Base-by-base conservation (phyloP, 2,797 vertebrate genomes). In the Nannoperca australis region DNA sequence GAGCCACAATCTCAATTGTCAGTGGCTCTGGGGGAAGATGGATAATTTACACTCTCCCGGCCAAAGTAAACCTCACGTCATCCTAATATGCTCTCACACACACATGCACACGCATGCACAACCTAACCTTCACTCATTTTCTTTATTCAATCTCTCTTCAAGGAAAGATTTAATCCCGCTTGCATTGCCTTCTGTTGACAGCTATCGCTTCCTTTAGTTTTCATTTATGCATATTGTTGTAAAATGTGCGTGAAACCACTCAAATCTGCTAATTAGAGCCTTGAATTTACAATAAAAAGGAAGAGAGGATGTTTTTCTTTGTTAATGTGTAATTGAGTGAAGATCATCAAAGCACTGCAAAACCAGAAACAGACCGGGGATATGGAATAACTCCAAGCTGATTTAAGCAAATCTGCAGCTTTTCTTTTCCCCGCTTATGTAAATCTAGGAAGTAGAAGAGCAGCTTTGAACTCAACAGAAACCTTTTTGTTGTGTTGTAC, bases 1-100 rank as follows among this genome's bases (percentile, higher is more conserved):
- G 76, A 73, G 75, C 81, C 76, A 70, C 89, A 78, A 76, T 73
- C 64, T 40, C 79, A 74, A 86, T 85, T 71, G 91, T 92, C 87
- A 85, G 81, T 71, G 87, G 75, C 83, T 70, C 45, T 8, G 42
- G 44, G 70, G 55, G 71, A 79, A 83, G 67, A 55, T 60, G 3
- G 27, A 81, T 77, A 82, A 86, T 86, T 88, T 66, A 56, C 73
- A 79, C 80, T 68, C 36, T 62, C 73, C 42, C 2, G 44, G 81
- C 56, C 68, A 76, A 65, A 74, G 20, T 18, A 65, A 67, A 58
- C 62, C 70, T 62, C 22, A 3, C 9, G 18, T 81, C 79, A 72
- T 58, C 38, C 61, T 58, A 22, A 44, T 36, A n/a, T 58, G 75
- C 20, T 63, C 44, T 7, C 27, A 72, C 65, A 68, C 65, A 67